Base-by-base conservation (phyloP, 2,113 vertebrate genomes). In the Chloropsis hardwickii region DNA sequence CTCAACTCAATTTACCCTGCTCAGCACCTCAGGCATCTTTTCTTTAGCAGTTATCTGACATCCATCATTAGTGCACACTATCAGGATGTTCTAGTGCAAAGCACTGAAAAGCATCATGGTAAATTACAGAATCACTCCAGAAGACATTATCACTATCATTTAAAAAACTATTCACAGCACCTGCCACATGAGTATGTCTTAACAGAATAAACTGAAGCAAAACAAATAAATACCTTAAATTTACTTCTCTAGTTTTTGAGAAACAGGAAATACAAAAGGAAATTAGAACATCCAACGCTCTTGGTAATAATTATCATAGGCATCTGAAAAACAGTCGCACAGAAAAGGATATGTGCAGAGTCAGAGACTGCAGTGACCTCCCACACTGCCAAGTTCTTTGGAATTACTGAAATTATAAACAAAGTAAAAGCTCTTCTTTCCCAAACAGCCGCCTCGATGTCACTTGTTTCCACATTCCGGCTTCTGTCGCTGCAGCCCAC, bases 401-500 rank as follows among this genome's bases (percentile, higher is more conserved):
- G 58, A 94, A 90, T 93, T 96, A 88, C 90, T 90, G 69, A 97
- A 95, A 97, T 95, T 73, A 91, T 53, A 90, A 95, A 94, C 86
- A 97, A 95, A 97, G 94, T 96, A 83, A 95, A 97, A 96, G 93
- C 90, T 92, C 86, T 95, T 95, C 92, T 97, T 96, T 94, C 94
- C 78, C 90, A 92, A 95, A 96, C 67, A 92, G 88, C 96, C 78
- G 54, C 96, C 93, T 96, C 85, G 9, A 88, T 97, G 92, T 97
- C 96, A 97, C 87, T 92, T 94, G 97, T 96, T 97, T 97, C 89
- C 86, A 87, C 97, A 97, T 61, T 88, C 86, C 6, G 8, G 42
- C 90, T 94, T 60, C 92, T 97, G 86, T 95, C 35, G 10, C 82
- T 94, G 81, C 97, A 97, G 95, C 98, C 98, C 97, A 98, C 98